Base-by-base conservation (phyloP, 1,140 invertebrate genomes). In the Drosophila busckii region DNA sequence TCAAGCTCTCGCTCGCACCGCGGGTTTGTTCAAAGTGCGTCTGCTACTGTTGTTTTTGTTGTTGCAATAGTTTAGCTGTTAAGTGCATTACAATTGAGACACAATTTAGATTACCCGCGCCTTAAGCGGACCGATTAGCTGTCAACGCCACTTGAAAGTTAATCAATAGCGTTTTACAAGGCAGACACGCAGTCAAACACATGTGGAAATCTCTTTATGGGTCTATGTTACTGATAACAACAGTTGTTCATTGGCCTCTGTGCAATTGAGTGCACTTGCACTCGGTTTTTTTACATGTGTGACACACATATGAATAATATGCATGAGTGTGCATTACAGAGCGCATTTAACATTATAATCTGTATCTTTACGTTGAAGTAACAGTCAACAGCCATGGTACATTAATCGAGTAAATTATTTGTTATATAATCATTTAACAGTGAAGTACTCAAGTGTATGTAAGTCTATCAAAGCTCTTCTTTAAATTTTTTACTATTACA, bases 101-200 rank as follows among this genome's bases (percentile, higher is more conserved):
- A 59, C 12, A 44, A 59, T 44, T 59, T 59, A 44, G 31, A 53
- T 42, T 59, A 10, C 32, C 44, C 40, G 49, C 49, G 56, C 32
- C 56, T 60, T 60, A 60, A 54, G 19, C 56, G 38, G 45, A 19
- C 25, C 49, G 56, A 60, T 60, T 60, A 54, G 56, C 49, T 60
- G 32, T 54, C 49, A 45, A 32, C 49, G 32, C 25, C 56, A 60
- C 56, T 60, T 54, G 40, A 54, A 45, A 37, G 25, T 60, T 60
- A 60, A 59, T 59, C 55, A 59, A 42, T 52, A 23, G 5, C 28
- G 35, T 1, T 16, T 28, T 22, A 16, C 2, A 22, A 37, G 22
- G n/a, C n/a, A n/a, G n/a, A n/a, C n/a, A n/a, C n/a, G n/a, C n/a
- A n/a, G n/a, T n/a, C n/a, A 12, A 15, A 12, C 54, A 42, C 37